These are phyloP conservation scores for Delphinapterus leucas DNA, from an alignment of 2,113 vertebrate species.

Conservation along the genomic window DNA sequence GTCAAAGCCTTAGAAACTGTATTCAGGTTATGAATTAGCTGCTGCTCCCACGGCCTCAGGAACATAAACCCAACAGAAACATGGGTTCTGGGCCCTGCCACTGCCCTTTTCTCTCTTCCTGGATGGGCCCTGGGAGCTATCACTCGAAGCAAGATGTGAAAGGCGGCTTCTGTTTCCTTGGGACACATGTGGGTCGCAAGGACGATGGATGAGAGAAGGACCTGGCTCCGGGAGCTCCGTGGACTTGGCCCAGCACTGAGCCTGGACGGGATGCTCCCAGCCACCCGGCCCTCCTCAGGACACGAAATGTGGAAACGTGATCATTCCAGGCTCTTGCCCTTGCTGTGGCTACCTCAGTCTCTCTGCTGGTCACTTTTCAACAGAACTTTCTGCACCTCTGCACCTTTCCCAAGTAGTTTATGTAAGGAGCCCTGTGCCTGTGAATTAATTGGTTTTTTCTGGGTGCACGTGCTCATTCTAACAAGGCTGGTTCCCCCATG, in stretches of 20 bases:
- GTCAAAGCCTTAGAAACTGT: background rate
- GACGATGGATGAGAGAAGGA: background rate
- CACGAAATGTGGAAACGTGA: rapidly evolving
- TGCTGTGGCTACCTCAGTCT: background rate
- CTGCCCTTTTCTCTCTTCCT: background rate
- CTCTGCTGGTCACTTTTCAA: background rate
- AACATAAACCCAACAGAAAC: background rate
- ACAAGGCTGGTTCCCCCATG: background rate
- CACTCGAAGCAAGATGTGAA: background rate
- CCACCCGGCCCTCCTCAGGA: background rate
- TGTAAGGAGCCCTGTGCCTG: background rate
- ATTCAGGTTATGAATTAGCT: background rate
- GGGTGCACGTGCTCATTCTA: background rate
- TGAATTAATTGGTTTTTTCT: no score
- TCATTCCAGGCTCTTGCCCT: background rate
- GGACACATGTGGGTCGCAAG: background rate
- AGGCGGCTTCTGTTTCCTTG: background rate
- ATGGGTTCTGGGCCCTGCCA: background rate
- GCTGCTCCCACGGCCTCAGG: background rate
- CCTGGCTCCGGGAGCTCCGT: rapidly evolving
- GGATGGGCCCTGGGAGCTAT: background rate
- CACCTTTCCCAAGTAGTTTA: background rate
- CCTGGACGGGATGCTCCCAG: no score
- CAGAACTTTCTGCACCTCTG: background rate
- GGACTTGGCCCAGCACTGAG: background rate